A percentile compares a stretch with the other conserved stretches of the same genome.
These are phyloP conservation scores for Megatriorchis doriae DNA, from an alignment of 2,113 vertebrate species.

Conservation along the genomic window DNA sequence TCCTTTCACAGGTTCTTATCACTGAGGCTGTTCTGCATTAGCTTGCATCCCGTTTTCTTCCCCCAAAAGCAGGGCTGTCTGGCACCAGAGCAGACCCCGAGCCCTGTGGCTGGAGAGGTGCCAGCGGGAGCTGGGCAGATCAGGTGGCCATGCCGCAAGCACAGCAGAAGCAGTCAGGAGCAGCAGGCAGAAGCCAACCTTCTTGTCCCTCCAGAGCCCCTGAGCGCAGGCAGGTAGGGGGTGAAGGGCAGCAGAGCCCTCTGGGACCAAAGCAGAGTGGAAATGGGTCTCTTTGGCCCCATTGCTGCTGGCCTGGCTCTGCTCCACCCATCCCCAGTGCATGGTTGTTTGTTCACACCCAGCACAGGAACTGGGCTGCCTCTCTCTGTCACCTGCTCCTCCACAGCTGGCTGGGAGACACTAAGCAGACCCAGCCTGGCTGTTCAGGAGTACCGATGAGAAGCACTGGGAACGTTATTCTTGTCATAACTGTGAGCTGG, in stretches of 20 bases:
- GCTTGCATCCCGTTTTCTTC: not conserved
- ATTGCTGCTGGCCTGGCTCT: not conserved
- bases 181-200: not conserved
- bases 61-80: not conserved
- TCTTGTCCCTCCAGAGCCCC: not conserved
- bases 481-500: not conserved
- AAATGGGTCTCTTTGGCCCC: not conserved
- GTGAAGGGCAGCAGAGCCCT: not conserved
- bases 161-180: not conserved
- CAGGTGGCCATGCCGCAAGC: fast-evolving
- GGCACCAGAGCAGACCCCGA: not conserved
- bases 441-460: not conserved
- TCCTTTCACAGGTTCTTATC: not conserved
- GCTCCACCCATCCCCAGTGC: not conserved
- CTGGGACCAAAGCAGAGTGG: not conserved
- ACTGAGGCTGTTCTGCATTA: fast-evolving
- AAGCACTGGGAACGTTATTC: not conserved
- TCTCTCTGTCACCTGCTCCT: not conserved
- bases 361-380: not conserved
- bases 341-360: fast-evolving
- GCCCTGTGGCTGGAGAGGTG: not conserved
- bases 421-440: not conserved
- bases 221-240: too few relatives aligned
- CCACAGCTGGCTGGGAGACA: not conserved
- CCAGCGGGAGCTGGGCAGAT: not conserved